Percentiles rank a stretch among this genome's conserved stretches.
These are phyloP conservation scores for Antitype chi DNA, from an alignment of 2,888 invertebrate genomes.

Conservation along the genomic window DNA sequence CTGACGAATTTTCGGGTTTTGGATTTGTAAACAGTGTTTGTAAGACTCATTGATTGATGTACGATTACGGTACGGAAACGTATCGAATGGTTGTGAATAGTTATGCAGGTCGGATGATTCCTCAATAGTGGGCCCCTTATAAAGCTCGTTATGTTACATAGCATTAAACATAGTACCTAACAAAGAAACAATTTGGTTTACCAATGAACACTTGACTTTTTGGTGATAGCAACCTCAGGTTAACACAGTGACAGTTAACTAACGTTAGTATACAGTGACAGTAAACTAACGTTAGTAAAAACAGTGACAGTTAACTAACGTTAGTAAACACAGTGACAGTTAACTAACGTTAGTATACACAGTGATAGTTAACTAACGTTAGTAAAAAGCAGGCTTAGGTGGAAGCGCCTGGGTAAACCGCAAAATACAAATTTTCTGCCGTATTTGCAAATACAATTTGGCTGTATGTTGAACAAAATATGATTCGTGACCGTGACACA, in stretches of 20 bases:
- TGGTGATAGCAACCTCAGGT: conserved; percentile 71
- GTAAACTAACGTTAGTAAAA: conserved; percentile 32
- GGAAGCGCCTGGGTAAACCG: too few species aligned
- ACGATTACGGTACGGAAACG: too few species aligned
- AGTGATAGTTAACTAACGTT: conserved; percentile 46
- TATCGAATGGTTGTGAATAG: too few species aligned
- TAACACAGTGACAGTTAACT: conserved; percentile 52
- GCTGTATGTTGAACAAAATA: too few species aligned
- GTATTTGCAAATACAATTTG: too few species aligned
- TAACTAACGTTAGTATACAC: conserved; percentile 26
- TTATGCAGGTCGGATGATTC: not conserved
- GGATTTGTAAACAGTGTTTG: too few species aligned
- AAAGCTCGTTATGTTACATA: conserved; percentile 53
- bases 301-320: conserved; percentile 47
- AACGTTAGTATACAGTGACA: conserved; percentile 50
- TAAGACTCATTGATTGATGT: too few species aligned
- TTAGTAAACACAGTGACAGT: conserved; percentile 42
- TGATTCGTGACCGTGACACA: too few species aligned
- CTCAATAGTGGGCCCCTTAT: conserved; percentile 35
- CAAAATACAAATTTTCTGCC: too few species aligned
- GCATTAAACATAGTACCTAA: conserved; percentile 63
- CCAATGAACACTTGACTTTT: conserved; percentile 79
- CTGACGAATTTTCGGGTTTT: too few species aligned
- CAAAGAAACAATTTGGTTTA: conserved; percentile 68
- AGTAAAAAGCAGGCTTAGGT: conserved; percentile 44